Evolutionary conservation across 2,888 invertebrate species (phyloP), one percentile per base, ranked within the genome.

Genomic region (Galerucella pusilla): DNA sequence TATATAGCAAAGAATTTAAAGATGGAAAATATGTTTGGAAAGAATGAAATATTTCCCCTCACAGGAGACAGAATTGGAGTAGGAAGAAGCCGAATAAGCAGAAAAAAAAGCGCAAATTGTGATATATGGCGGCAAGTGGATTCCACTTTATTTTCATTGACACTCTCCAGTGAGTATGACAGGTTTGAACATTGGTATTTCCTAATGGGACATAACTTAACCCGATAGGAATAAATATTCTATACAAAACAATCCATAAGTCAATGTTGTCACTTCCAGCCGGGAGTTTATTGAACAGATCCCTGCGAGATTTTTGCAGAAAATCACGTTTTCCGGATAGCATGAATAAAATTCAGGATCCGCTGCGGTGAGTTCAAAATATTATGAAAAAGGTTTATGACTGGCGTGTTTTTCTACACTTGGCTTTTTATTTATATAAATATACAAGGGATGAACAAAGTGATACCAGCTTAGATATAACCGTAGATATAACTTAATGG

Each of bases 61-160:
- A 65, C 10, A 16, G 5, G 20, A 46, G 46, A 20, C 16, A 10
- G 46, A 65, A 65, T 46, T 46, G 46, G 64, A 16, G 5, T 46
- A 20, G 16, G 54, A 71, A 61, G 68, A 66, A 74, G 60, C 69
- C 72, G 65, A 57, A 45, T 20, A 68, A 70, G 59, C 73, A 73
- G 46, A 68, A 77, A 76, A 57, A 45, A 77, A 77, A 42, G 69
- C 72, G 64, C 69, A 77, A 77, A 77, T 77, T 77, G 70, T 77
- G 77, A 77, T 77, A 77, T 77, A 77, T 77, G 61, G 73, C 25
- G 42, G 68, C 68, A 68, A 74, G 71, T 77, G 72, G 75, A 73
- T 64, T 68, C 68, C 77, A 68, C 71, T 77, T 73, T 64, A 74
- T 77, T 71, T 74, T 68, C 72, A 77, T 77, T 70, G 77, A 77